phyloP scores from a whole-genome alignment of 2,113 vertebrate species.

The Myiozetetes cayanensis region DNA sequence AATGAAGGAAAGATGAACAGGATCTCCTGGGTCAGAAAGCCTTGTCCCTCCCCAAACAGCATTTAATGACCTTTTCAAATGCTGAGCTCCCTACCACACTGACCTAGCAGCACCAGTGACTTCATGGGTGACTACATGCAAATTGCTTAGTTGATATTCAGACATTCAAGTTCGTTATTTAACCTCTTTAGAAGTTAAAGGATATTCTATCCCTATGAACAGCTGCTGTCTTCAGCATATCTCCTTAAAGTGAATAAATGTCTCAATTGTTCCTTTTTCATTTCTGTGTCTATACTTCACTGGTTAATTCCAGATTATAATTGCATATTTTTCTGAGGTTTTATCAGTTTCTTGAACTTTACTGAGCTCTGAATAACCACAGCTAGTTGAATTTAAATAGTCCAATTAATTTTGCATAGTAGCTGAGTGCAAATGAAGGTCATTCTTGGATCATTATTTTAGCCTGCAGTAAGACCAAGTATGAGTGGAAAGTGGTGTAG shows the following conservation, averaged over 20 bases:
- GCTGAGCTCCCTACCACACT: neutral
- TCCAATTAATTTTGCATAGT: neutral
- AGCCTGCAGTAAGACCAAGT: neutral
- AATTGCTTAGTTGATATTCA: constrained; percentile 10
- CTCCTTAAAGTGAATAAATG: neutral
- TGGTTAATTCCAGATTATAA: constrained; percentile 33
- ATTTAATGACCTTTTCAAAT: neutral
- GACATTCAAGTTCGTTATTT: neutral
- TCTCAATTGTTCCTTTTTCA: neutral
- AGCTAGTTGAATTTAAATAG: constrained; percentile 19
- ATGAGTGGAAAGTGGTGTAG: neutral
- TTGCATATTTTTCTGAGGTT: neutral
- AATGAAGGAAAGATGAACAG: neutral
- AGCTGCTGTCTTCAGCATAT: constrained; percentile 2
- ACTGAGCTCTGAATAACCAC: neutral
- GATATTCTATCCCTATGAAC: neutral
- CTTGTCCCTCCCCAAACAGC: neutral
- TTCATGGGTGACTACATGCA: neutral
- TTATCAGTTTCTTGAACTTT: constrained; percentile 19
- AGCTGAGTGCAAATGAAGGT: neutral
- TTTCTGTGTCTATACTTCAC: neutral
- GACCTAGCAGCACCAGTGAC: neutral
- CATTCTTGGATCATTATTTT: neutral
- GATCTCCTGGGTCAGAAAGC: neutral
- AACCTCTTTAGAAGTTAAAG: constrained; percentile 8